Conservation (phyloP, 1,140 invertebrate genomes). For the Acarapis woodi region DNA sequence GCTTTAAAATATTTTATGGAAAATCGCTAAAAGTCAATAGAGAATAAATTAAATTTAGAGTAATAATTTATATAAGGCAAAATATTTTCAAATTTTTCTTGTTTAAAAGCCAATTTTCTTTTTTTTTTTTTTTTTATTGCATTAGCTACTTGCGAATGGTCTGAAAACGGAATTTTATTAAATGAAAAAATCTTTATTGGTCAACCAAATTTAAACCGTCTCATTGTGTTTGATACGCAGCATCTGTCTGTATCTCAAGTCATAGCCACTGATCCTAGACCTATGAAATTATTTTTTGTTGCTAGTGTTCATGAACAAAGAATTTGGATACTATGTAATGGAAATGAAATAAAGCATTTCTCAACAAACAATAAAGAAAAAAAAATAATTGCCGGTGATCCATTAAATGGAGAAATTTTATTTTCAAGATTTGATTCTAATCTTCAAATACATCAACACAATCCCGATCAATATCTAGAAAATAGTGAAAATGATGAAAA, state of each 20-base stretch:
- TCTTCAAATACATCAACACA: background rate
- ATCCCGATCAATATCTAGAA: too few relatives aligned
- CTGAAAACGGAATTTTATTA: constrained; percentile 2
- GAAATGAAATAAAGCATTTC: background rate
- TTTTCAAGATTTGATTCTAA: background rate
- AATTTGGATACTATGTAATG: constrained; percentile 9
- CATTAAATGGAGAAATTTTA: background rate
- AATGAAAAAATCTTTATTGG: constrained; percentile 5
- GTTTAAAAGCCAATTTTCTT: too few relatives aligned
- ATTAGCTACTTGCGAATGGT: constrained; percentile 2
- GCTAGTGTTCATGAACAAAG: background rate
- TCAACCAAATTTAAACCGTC: constrained; percentile 9
- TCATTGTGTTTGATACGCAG: constrained; percentile 7
- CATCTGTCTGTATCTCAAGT: constrained; percentile 7
- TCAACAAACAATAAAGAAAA: background rate
- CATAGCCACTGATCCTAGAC: constrained; percentile 9
- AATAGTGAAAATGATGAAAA: background rate
- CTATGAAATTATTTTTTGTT: constrained; percentile 5
- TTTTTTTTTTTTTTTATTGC: too few relatives aligned
- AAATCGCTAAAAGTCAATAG: too few relatives aligned
- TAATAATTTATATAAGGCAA: too few relatives aligned
- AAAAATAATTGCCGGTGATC: background rate
- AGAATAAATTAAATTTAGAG: too few relatives aligned
- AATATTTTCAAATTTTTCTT: too few relatives aligned
- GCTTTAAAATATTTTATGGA: too few relatives aligned